phyloP scores from a whole-genome alignment of 2,888 invertebrate genomes.

The Eurytoma adleriae region DNA sequence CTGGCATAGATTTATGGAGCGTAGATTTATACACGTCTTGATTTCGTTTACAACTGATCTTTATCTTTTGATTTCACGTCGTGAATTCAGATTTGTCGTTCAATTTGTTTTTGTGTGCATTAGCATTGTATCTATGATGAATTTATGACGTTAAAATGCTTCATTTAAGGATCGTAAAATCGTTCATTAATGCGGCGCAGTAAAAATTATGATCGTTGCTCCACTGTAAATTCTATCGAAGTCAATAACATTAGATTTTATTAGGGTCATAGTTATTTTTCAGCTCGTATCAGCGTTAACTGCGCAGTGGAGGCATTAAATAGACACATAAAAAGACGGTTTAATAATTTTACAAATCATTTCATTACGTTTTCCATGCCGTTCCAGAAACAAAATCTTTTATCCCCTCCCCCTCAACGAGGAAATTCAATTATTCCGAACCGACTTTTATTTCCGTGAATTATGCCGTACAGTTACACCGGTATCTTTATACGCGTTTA shows the following conservation, averaged over 20 bases:
- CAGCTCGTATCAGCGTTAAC: no score
- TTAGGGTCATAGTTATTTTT: not conserved
- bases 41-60: constrained; percentile 11
- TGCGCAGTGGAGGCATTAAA: no score
- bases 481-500: no score
- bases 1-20: not conserved
- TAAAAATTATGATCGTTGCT: not conserved
- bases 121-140: constrained; percentile 7
- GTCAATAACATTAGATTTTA: constrained; percentile 23
- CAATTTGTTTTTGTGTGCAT: constrained; percentile 15
- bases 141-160: constrained; percentile 21
- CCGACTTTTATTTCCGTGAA: no score
- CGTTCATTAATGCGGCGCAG: constrained; percentile 17
- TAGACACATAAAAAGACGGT: no score
- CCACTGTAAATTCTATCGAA: constrained; percentile 25
- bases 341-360: no score
- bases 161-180: constrained; percentile 31
- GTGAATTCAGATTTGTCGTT: constrained; percentile 25
- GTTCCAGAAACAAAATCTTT: no score
- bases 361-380: no score
- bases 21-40: constrained; percentile 14
- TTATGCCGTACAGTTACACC: no score
- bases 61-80: constrained; percentile 34
- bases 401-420: no score
- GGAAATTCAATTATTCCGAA: no score